Evolutionary conservation across 2,113 vertebrate species (phyloP), one percentile per base, ranked within the genome.

Genomic region (Coturnix japonica): DNA sequence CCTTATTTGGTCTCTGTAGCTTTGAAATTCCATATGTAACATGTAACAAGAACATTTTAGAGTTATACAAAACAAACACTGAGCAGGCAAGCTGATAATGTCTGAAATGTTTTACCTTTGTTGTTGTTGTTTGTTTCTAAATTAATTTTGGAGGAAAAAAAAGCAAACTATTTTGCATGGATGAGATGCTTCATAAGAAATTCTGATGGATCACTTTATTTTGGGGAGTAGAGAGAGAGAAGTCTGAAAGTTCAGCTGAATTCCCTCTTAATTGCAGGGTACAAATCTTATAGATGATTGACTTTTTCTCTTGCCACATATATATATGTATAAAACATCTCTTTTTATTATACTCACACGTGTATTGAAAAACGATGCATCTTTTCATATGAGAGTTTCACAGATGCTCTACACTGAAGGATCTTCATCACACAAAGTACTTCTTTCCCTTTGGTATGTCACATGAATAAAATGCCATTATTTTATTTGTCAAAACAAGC

Each of bases 21-120:
- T 87, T 76, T 71, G 21, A 88, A 81, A 81, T 83, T 28, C 44
- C 43, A n/a, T n/a, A n/a, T n/a, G 39, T 37, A 86, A 15, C 11
- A 61, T 91, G 47, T 25, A 88, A 61, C 21, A 56, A 51, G 11
- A 85, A 20, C 5, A 30, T 63, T 88, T 46, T 91, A 7, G 51
- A 77, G 7, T 22, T 43, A 47, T 8, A 9, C 23, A 7, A 9
- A 16, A 49, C 21, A 5, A 5, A 18, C 21, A 72, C 14, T 9
- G 4, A 66, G 10, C 11, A 67, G 33, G 7, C 12, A 81, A 56
- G 23, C 3, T 18, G 12, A 11, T 21, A 35, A 63, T 74, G 81
- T 81, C 73, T 67, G 30, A 75, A 92, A 60, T 19, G 30, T 6
- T 64, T 89, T 25, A 5, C 2, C 26, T 19, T n/a, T 13, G 5